Evolutionary conservation across 1,140 invertebrate species (phyloP), one percentile per base, ranked within the genome.

Genomic region (Macrocentrus cingulum): DNA sequence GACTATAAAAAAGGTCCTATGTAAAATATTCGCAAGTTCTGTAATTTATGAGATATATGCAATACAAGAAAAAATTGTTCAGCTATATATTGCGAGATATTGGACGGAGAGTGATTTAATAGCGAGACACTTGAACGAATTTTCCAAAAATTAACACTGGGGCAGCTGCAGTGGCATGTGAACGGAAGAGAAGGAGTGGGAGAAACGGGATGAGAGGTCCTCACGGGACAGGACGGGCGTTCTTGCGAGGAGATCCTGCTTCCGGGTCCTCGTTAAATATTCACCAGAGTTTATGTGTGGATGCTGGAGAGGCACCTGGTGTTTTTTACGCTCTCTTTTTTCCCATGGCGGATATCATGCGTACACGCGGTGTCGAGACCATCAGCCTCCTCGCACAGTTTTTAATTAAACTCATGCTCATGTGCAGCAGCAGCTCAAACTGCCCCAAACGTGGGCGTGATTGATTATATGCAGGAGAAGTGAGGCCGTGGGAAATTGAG

Each of bases 171-270:
- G 54, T 9, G 34, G 41, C 41, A 55, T 55, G 53, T 55, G 53
- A 44, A 42, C 53, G 41, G 53, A 55, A 46, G 53, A 55, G 53
- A 44, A 42, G 18, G 32, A 19, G 51, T 25, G 51, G 19, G 39
- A 39, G 29, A 42, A 34, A 44, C 9, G 22, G 18, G 42, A 45
- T 15, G 41, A 37, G 37, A 45, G 50, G 36, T 52, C 50, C 37
- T 52, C n/a, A n/a, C 18, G 36, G 36, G 20, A 52, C 50, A 52
- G 50, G 50, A 52, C 50, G 50, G 16, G 37, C 36, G 50, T 52
- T 32, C 50, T 52, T 52, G 50, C 29, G 18, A 39, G 20, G 50
- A 51, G 36, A 52, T 52, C 50, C 50, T 41, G 50, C 50, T 52
- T 52, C 50, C 50, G 50, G 50, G 22, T 41, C 25, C 20, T 25